Conservation (phyloP, 2,113 vertebrate genomes). For the Nycticryphes semicollaris region DNA sequence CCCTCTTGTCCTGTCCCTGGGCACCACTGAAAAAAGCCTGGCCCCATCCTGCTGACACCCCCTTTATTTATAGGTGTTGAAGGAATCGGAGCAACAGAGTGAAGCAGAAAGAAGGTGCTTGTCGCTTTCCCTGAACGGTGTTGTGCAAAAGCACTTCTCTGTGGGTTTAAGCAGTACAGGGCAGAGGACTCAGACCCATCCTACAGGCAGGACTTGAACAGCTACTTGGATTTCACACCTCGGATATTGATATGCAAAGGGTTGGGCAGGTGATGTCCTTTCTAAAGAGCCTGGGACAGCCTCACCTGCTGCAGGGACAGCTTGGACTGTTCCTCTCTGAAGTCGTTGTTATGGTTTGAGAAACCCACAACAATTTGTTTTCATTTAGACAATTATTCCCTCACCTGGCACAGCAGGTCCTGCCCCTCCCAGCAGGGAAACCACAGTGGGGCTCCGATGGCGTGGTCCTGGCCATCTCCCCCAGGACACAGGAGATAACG, state of each 20-base stretch:
- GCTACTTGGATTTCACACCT: not conserved
- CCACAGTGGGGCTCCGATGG: not conserved
- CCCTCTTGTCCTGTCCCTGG: too few species aligned
- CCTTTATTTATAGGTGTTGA: too few species aligned
- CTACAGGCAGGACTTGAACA: not conserved
- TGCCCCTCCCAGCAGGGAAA: not conserved
- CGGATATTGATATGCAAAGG: rapidly evolving
- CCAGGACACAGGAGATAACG: not conserved
- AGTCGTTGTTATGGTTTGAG: not conserved
- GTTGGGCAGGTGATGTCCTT: not conserved
- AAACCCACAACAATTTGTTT: not conserved
- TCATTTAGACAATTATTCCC: not conserved
- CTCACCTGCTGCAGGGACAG: not conserved
- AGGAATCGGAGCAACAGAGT: not conserved
- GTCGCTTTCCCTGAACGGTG: not conserved
- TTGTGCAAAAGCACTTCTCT: not conserved
- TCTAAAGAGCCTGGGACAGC: not conserved
- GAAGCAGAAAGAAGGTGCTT: not conserved
- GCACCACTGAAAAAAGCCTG: too few species aligned
- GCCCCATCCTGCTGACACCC: too few species aligned
- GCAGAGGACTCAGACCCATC: not conserved
- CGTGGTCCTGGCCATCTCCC: not conserved
- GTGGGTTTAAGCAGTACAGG: not conserved
- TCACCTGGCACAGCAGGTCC: not conserved
- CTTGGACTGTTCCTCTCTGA: not conserved